Evolutionary conservation across 2,888 invertebrate genomes (phyloP).

Genomic region (Xiphydria camelus): DNA sequence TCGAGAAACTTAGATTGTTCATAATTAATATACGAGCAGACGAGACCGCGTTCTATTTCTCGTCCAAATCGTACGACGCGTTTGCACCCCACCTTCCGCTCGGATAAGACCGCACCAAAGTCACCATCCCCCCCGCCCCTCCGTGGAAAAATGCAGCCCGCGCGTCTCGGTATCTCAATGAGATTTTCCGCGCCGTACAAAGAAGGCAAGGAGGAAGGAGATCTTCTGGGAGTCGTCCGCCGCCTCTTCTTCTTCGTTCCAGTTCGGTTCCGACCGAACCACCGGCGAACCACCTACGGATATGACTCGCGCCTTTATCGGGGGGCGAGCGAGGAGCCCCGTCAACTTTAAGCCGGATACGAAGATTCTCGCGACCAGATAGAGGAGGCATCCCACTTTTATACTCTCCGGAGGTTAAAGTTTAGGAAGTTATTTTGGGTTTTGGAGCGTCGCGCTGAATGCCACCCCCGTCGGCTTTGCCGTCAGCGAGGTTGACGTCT

Average conservation of each 20-base stretch:
- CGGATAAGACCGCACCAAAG: too few species aligned
- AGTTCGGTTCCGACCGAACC: slow-evolving; percentile 21
- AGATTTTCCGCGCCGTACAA: too few species aligned
- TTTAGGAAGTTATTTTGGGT: slow-evolving; percentile 54
- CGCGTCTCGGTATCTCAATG: too few species aligned
- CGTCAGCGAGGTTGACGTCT: slow-evolving; percentile 42
- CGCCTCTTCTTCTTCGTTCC: slow-evolving; percentile 18
- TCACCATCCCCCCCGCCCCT: too few species aligned
- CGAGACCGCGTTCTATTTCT: too few species aligned
- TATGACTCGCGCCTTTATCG: slow-evolving; percentile 49
- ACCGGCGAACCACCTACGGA: slow-evolving; percentile 36
- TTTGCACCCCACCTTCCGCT: too few species aligned
- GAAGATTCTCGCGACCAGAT: slow-evolving; percentile 45
- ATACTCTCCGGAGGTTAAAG: slow-evolving; percentile 49
- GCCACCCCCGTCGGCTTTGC: slow-evolving; percentile 22
- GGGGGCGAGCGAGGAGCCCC: slow-evolving; percentile 20
- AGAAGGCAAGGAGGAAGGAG: neutral
- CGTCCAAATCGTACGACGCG: too few species aligned
- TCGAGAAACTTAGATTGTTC: too few species aligned
- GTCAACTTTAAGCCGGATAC: slow-evolving; percentile 34
- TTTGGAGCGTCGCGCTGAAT: slow-evolving; percentile 29
- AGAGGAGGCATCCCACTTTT: slow-evolving; percentile 47
- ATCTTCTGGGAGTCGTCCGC: slow-evolving; percentile 16
- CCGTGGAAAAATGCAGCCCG: too few species aligned
- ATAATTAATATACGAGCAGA: too few species aligned